Evolutionary conservation across 1,140 invertebrate species (phyloP), one percentile per base, ranked within the genome.

Genomic region (Proctacanthus coquilletti): DNA sequence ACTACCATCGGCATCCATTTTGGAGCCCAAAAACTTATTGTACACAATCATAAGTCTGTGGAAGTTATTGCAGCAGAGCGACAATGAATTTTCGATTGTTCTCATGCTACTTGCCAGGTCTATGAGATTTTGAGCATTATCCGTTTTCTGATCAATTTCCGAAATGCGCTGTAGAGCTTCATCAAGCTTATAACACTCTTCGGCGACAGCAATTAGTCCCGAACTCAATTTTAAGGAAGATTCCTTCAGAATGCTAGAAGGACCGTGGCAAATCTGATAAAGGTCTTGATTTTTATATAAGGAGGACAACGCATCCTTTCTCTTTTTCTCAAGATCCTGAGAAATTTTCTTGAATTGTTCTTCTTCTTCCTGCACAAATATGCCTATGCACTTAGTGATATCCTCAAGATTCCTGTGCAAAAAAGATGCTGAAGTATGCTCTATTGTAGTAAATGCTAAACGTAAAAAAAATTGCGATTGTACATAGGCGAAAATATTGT

Each of bases 401-500:
- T 57, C 55, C 4, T 38, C 42, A 40, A n/a, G n/a, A n/a, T n/a
- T n/a, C n/a, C n/a, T n/a, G n/a, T 48, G 52, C 1, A 57, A 40
- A 30, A 45, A 43, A 5, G 53, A 56, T 13, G 57, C 47, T 8
- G 56, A 56, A 1, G 56, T 52, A 3, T 47, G 38, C 9, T 56
- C 53, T 29, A 51, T 47, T n/a, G 56, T 49, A 14, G 52, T 52
- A 1, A 60, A 42, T 5, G 53, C 54, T 33, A 60, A 36, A 3
- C 56, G 52, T 4, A 58, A 25, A 20, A 60, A 40, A 38, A 53
- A 59, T 25, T 60, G 56, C 10, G 56, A 60, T 41, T 60, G 56
- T 27, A 59, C 51, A 35, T 60, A 60, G 13, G 56, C 52, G 30
- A 59, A 60, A 17, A 60, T 57, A 39, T 60, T 60, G 42, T 59